Conservation (phyloP, 2,888 invertebrate species). For the Drosophila stalkeri region DNA sequence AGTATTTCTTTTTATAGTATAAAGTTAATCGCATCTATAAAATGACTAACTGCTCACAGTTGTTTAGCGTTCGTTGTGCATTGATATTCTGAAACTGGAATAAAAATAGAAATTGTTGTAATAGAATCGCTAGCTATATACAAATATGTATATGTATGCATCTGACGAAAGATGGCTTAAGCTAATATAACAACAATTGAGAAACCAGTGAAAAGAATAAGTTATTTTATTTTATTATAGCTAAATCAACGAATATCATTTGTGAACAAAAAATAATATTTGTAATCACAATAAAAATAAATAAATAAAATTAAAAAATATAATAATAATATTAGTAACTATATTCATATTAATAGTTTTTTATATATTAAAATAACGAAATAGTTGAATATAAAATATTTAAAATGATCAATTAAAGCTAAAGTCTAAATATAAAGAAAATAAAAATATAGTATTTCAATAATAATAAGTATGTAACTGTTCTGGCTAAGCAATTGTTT, state of each 20-base stretch:
- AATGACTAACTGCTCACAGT: slow-evolving; percentile 5
- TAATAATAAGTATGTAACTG: background rate
- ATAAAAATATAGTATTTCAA: background rate
- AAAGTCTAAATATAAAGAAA: too few species aligned
- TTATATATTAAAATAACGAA: too few species aligned
- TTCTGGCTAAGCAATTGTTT: background rate
- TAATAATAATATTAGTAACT: too few species aligned
- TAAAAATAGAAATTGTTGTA: background rate
- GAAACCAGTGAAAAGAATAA: background rate
- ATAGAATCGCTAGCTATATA: background rate
- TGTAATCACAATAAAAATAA: too few species aligned
- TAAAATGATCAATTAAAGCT: background rate
- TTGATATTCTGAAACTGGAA: background rate
- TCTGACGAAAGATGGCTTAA: background rate
- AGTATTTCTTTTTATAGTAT: background rate
- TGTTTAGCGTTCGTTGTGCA: background rate
- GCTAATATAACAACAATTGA: background rate
- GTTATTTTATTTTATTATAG: too few species aligned
- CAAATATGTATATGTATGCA: background rate
- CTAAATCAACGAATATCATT: too few species aligned
- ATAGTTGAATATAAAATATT: too few species aligned
- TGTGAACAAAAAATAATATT: too few species aligned
- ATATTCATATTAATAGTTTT: too few species aligned
- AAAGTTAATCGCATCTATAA: background rate
- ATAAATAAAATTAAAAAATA: too few species aligned